Evolutionary conservation across 2,797 vertebrate species (phyloP), one percentile per base, ranked within the genome.

Genomic region (Syngnathus rostellatus): DNA sequence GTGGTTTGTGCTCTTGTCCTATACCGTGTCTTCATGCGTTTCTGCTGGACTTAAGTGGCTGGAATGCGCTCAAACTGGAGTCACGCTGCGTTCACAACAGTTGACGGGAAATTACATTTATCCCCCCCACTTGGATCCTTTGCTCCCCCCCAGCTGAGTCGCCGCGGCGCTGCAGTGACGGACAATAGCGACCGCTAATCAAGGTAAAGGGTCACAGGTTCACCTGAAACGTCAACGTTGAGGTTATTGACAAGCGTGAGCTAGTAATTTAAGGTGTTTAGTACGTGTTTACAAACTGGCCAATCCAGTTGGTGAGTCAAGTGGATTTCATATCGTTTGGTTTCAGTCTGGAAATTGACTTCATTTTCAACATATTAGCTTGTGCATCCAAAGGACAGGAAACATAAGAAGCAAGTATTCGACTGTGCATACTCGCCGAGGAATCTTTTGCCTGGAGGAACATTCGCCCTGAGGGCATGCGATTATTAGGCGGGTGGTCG

Each of bases 41-140:
- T 12, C 67, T 50, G 41, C 70, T 62, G 37, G 59, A 50, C 69
- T 72, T 68, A 73, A 83, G 43, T 48, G 16, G 60, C 45, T 48
- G 70, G 40, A 81, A 74, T 61, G 39, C 64, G 64, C 67, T 72
- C n/a, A 63, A 82, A 85, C 43, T 68, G 64, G 69, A 78, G 72
- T 81, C 81, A 79, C 11, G 71, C 72, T 66, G 76, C 63, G 72
- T 78, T 74, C 73, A 81, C 23, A 39, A 68, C 68, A 43, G 61
- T 43, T 55, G 45, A 77, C 74, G 81, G 79, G 79, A 83, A 85
- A 85, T 78, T 74, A n/a, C 57, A 67, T 79, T 78, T 43, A 77
- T 75, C 62, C 55, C 31, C 31, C 59, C 63, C 66, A 53, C 46
- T 58, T 68, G 61, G 62, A 8, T 61, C 55, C 16, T 8, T 31